Conservation (phyloP, 2,888 invertebrate species). For the Nasonovia ribisnigri region DNA sequence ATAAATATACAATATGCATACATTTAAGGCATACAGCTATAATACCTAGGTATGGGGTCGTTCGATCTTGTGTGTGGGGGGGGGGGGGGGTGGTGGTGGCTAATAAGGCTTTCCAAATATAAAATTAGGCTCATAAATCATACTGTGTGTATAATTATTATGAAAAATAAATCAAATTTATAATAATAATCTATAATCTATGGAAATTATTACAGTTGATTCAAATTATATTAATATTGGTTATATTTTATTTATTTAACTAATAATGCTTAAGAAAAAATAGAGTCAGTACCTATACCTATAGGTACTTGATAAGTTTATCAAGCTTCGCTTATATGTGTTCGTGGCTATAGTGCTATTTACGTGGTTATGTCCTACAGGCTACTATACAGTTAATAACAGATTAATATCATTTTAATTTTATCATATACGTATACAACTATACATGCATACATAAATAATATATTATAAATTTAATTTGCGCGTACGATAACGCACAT, state of each 20-base stretch:
- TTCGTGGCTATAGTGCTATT: background rate
- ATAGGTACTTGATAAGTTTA: too few species aligned
- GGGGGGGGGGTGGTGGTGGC: too few species aligned
- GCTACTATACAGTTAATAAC: background rate
- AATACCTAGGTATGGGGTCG: background rate
- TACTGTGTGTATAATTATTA: too few species aligned
- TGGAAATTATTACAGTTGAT: background rate
- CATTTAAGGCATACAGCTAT: background rate
- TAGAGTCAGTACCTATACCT: background rate
- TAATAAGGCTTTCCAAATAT: background rate
- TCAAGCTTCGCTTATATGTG: background rate
- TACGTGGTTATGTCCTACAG: background rate
- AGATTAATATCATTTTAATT: background rate
- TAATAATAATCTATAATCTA: background rate
- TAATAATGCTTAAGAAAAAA: background rate
- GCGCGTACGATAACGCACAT: background rate
- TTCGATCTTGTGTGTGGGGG: background rate
- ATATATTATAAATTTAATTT: background rate
- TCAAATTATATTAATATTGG: background rate
- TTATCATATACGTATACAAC: background rate
- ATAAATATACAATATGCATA: background rate
- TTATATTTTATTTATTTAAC: background rate
- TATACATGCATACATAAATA: background rate
- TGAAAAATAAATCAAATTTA: background rate
- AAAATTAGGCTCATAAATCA: too few species aligned